Evolutionary conservation across 2,113 vertebrate species (phyloP).

Genomic region (Elachura formosa): DNA sequence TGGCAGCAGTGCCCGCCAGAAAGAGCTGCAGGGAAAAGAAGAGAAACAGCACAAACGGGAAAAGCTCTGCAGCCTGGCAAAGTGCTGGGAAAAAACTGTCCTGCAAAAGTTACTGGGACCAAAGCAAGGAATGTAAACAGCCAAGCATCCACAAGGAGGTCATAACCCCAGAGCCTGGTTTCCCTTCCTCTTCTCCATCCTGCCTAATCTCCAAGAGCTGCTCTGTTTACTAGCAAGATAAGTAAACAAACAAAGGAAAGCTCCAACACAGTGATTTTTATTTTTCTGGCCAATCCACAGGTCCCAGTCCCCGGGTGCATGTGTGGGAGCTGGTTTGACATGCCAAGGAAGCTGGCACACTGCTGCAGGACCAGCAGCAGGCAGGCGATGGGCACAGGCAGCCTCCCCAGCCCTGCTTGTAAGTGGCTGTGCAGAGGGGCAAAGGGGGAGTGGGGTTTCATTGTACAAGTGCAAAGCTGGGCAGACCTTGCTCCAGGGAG

Average conservation of each 20-base stretch:
- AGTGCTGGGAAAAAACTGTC: neutral
- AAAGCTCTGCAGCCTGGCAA: neutral
- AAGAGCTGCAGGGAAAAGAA: neutral
- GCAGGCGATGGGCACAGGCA: accelerated
- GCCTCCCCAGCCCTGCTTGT: neutral
- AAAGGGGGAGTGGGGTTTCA: accelerated
- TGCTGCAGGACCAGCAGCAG: neutral
- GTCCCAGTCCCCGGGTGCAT: neutral
- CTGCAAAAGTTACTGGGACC: neutral
- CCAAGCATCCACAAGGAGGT: slow-evolving; percentile 18
- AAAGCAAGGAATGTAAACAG: slow-evolving; percentile 58
- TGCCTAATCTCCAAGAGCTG: slow-evolving; percentile 24
- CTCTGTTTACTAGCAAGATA: slow-evolving; percentile 20
- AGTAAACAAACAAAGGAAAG: slow-evolving; percentile 48
- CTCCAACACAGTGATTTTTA: neutral
- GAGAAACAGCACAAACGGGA: neutral
- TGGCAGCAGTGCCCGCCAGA: neutral
- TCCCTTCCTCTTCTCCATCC: slow-evolving; percentile 8
- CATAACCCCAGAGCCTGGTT: slow-evolving; percentile 1
- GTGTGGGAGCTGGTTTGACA: neutral
- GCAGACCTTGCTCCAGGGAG: neutral
- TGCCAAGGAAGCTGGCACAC: neutral
- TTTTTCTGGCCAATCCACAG: neutral
- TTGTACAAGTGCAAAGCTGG: accelerated
- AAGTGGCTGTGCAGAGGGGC: neutral